Conservation (phyloP, 2,113 vertebrate genomes). For the Progne subis region DNA sequence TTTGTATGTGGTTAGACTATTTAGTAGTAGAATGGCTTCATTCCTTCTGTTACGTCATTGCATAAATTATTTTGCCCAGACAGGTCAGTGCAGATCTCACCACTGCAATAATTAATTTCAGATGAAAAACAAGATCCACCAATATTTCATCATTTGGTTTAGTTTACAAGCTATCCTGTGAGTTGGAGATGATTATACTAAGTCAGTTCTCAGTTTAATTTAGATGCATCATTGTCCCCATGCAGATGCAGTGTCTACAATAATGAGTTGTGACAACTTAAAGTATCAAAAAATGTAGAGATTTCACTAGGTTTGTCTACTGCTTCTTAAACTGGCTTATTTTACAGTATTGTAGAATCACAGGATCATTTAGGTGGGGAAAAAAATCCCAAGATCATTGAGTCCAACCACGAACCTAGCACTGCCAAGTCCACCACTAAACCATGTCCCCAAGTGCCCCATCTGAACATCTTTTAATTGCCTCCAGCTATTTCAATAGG, state of each 20-base stretch:
- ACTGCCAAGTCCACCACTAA: not conserved
- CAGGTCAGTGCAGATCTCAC: not conserved
- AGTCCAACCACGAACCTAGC: not conserved
- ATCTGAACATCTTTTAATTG: not conserved
- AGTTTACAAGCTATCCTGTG: not conserved
- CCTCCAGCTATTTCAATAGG: not conserved
- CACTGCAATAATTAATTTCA: not conserved
- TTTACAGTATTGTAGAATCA: not conserved
- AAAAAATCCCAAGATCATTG: not conserved
- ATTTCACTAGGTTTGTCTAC: not conserved
- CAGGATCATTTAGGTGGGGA: not conserved
- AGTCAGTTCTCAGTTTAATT: not conserved
- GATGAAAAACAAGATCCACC: not conserved
- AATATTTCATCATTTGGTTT: not conserved
- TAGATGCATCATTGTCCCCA: not conserved
- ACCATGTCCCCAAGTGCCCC: not conserved
- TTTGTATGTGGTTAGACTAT: not conserved
- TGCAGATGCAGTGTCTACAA: not conserved
- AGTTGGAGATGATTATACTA: not conserved
- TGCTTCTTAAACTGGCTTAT: not conserved
- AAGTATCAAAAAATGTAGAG: not conserved
- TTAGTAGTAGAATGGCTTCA: not conserved
- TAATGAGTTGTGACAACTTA: not conserved
- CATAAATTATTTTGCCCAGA: not conserved
- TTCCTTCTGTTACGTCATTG: not conserved